Evolutionary conservation across 1,140 invertebrate species (phyloP).

Genomic region (Eciton burchellii): DNA sequence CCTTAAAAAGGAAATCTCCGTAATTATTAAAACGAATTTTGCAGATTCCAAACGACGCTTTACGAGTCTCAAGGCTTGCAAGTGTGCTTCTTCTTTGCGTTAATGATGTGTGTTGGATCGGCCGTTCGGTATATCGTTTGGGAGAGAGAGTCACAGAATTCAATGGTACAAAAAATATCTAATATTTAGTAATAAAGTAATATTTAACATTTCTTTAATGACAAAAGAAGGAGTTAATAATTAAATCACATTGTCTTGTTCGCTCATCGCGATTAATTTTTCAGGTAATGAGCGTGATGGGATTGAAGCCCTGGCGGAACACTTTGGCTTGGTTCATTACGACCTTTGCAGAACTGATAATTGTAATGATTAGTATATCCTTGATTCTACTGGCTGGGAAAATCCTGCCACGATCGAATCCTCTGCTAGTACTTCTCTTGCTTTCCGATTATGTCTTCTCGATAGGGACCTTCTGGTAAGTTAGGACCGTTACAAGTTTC

Average conservation of each 20-base stretch:
- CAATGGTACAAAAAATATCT: conserved; percentile 87
- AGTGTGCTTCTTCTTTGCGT: conserved; percentile 87
- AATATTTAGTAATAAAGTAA: not conserved
- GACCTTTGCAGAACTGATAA: conserved; percentile 85
- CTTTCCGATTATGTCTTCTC: conserved; percentile 87
- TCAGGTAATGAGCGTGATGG: conserved; percentile 90
- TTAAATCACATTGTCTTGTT: not conserved
- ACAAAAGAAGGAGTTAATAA: too few relatives aligned
- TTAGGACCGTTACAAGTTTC: conserved; percentile 13
- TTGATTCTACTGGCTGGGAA: conserved; percentile 86
- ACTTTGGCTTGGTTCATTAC: conserved; percentile 88
- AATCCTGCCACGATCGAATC: conserved; percentile 86
- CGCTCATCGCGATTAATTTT: conserved; percentile 14
- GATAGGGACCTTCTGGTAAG: conserved; percentile 88
- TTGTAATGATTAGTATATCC: conserved; percentile 85
- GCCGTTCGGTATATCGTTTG: conserved; percentile 88
- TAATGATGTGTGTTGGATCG: conserved; percentile 88
- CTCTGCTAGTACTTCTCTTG: conserved; percentile 86
- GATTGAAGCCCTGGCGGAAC: conserved; percentile 87
- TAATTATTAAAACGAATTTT: conserved; percentile 48
- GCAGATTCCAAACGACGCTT: conserved; percentile 88
- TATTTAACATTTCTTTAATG: not conserved
- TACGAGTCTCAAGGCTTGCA: conserved; percentile 88
- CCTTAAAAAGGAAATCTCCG: not conserved
- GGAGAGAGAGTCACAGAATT: conserved; percentile 89